Evolutionary conservation across 2,888 invertebrate genomes (phyloP), one percentile per base, ranked within the genome.

Genomic region (Dicranocentrus wangi): DNA sequence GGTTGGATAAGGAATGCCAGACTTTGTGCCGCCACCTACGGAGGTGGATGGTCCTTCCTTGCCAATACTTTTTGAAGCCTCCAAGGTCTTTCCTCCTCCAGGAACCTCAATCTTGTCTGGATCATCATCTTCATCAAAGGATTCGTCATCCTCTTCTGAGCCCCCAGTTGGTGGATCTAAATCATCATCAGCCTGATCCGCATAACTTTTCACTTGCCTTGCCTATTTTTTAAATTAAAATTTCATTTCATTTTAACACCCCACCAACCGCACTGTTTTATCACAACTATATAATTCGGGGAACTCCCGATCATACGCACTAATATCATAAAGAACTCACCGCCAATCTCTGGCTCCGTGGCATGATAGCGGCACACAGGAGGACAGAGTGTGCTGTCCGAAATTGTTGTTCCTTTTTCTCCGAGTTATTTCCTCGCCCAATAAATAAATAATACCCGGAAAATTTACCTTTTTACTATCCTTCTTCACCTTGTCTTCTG

Each of bases 31-130:
- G 87, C 94, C 95, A 68, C 90, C 90, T 55, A 53, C 25, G 15
- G 51, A 13, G 2, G 53, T 32, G 27, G 61, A 61, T 19, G 61
- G 32, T 43, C 71, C 72, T 10, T 76, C 83, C 66, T 77, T 83
- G 23, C 69, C 80, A 17, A 87, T 83, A 13, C 85, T 82, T 10
- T 84, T 87, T 0, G 94, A 93, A n/a, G 95, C 93, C 2, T 94
- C 94, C 88, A 96, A 90, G 87, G 95, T 94, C 88, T 94, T 95
- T 17, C 95, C 95, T 15, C 95, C 95, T 94, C 95, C 95, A 88
- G 95, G 95, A 58, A 96, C 95, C 92, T 95, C 94, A 89, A 95
- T 93, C 90, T 94, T 95, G 89, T 96, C 96, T 77, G 96, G 96
- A 91, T 96, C 96, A 87, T 94, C 95, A 89, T 95, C 95, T 87